These are phyloP conservation scores for Pogonus chalceus DNA, from an alignment of 1,140 invertebrate species.

Conservation along the genomic window DNA sequence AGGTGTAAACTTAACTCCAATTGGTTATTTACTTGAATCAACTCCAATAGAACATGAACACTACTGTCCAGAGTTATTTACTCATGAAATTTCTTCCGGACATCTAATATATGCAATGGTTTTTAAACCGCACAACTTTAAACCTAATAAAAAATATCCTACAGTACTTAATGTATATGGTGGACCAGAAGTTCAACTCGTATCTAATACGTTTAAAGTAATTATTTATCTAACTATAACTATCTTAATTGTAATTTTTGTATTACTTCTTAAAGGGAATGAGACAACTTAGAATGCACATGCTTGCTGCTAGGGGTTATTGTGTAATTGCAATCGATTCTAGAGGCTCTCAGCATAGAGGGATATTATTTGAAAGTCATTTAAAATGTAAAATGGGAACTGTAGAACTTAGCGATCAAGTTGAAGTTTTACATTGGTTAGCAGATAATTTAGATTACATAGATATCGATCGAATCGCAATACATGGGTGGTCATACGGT, in stretches of 20 bases:
- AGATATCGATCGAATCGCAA: slow-evolving; percentile 84
- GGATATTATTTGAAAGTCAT: slow-evolving; percentile 82
- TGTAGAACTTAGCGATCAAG: slow-evolving; percentile 92
- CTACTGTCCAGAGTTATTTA: slow-evolving; percentile 63
- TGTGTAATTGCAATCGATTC: slow-evolving; percentile 94
- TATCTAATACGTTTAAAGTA: slow-evolving; percentile 92
- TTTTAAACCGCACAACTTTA: slow-evolving; percentile 76
- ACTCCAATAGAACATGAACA: slow-evolving; percentile 44
- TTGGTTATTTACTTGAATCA: slow-evolving; percentile 61
- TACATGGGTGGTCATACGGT: slow-evolving; percentile 99
- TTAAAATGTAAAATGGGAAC: slow-evolving; percentile 84
- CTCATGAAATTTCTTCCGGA: slow-evolving; percentile 58
- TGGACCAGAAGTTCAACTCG: slow-evolving; percentile 94
- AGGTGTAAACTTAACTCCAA: slow-evolving; percentile 50
- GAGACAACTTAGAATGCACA: slow-evolving; percentile 85
- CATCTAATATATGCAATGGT: slow-evolving; percentile 83
- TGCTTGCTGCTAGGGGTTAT: slow-evolving; percentile 92
- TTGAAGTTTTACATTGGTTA: slow-evolving; percentile 86
- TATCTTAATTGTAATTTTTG: too few relatives aligned
- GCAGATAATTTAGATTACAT: slow-evolving; percentile 76
- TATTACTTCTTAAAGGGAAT: slow-evolving; percentile 51
- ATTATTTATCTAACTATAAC: slow-evolving; percentile 12
- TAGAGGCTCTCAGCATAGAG: slow-evolving; percentile 85
- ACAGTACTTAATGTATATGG: slow-evolving; percentile 95
- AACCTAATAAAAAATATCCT: slow-evolving; percentile 73